These are phyloP conservation scores for Ferrisia virgata DNA, from an alignment of 2,888 invertebrate genomes.

Conservation along the genomic window DNA sequence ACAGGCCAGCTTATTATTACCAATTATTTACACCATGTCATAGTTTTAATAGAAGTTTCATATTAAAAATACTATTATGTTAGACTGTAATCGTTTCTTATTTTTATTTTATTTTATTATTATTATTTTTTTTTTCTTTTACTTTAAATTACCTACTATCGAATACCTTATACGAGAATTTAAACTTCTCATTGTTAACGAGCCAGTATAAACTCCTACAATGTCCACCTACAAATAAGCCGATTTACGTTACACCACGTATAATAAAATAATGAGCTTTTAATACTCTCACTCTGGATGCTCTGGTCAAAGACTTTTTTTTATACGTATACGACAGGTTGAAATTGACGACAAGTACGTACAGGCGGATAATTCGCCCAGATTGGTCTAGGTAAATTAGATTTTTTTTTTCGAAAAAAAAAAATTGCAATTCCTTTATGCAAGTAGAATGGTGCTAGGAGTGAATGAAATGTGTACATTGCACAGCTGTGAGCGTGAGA, in stretches of 20 bases:
- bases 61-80: slow-evolving; percentile 45
- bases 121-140: slow-evolving; percentile 26
- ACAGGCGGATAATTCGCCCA: neutral
- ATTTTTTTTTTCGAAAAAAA: no score
- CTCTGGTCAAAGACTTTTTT: neutral
- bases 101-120: slow-evolving; percentile 25
- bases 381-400: neutral
- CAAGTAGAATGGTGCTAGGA: no score
- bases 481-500: no score
- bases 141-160: slow-evolving; percentile 40
- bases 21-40: slow-evolving; percentile 47
- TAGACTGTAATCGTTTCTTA: slow-evolving; percentile 42
- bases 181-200: slow-evolving; percentile 39
- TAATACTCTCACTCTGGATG: slow-evolving; percentile 20
- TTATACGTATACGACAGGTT: neutral
- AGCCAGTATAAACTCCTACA: slow-evolving; percentile 18
- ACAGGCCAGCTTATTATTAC: slow-evolving; percentile 44
- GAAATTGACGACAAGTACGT: neutral
- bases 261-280: slow-evolving; percentile 25
- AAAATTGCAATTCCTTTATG: no score
- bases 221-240: slow-evolving; percentile 35
- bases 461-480: no score
- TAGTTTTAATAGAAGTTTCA: slow-evolving; percentile 46
- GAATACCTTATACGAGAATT: slow-evolving; percentile 40
- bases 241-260: slow-evolving; percentile 16